Conservation (phyloP, 2,113 vertebrate genomes). For the Probosciger aterrimus region DNA sequence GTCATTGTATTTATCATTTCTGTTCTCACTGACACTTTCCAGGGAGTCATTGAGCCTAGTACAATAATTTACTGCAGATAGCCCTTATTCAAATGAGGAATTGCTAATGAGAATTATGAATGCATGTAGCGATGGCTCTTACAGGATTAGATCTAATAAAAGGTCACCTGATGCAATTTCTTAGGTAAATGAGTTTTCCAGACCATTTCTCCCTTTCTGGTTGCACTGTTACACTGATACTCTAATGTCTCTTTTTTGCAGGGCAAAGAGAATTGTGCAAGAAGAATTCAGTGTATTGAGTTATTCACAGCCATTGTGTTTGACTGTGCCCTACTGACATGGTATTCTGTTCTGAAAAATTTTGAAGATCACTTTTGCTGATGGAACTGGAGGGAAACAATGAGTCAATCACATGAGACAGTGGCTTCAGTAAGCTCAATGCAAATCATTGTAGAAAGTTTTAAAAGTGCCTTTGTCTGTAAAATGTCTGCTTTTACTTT, state of each 20-base stretch:
- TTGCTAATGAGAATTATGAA: neutral
- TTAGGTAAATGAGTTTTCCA: slow-evolving; percentile 6
- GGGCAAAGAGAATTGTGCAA: neutral
- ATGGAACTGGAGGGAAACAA: slow-evolving; percentile 41
- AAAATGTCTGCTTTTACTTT: neutral
- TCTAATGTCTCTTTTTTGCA: neutral
- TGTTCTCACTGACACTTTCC: neutral
- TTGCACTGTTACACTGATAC: neutral
- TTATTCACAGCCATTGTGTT: neutral
- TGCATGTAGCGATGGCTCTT: neutral
- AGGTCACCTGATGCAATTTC: neutral
- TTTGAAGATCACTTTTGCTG: slow-evolving; percentile 59
- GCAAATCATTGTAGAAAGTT: slow-evolving; percentile 14
- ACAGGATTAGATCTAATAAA: neutral
- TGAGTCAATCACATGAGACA: neutral
- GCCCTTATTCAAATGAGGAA: neutral
- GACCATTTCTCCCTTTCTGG: neutral
- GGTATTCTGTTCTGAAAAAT: slow-evolving; percentile 3
- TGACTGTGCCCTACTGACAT: neutral
- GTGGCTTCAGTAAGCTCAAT: slow-evolving; percentile 24
- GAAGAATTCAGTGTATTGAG: slow-evolving; percentile 17
- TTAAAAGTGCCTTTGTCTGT: slow-evolving; percentile 1
- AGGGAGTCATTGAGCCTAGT: neutral
- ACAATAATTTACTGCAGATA: neutral
- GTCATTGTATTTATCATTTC: neutral